Evolutionary conservation across 2,888 invertebrate species (phyloP).

Genomic region (Brachynemurus nebulosus): DNA sequence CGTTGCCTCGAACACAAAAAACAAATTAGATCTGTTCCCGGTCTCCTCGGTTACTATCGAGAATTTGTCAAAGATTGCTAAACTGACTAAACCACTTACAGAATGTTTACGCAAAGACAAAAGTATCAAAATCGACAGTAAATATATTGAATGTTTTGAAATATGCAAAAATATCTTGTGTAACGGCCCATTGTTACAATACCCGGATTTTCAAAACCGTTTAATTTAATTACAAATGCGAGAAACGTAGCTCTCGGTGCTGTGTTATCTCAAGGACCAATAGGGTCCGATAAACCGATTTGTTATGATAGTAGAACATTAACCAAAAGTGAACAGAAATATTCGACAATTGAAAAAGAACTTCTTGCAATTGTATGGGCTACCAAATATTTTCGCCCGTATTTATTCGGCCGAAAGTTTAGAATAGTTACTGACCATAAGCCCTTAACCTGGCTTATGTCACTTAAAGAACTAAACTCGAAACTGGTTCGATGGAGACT

Average conservation of each 20-base stretch:
- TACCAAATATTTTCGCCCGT: conserved; percentile 15
- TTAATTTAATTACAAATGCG: conserved; percentile 22
- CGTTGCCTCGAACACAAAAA: no score
- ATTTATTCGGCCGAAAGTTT: conserved; percentile 17
- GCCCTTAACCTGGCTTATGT: conserved; percentile 12
- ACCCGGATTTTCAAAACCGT: conserved; percentile 19
- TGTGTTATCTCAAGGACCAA: conserved; percentile 14
- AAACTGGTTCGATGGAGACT: conserved; percentile 11
- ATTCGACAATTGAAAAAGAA: conserved; percentile 15
- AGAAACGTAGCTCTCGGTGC: conserved; percentile 17
- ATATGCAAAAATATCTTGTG: conserved; percentile 18
- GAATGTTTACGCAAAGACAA: conserved; percentile 10
- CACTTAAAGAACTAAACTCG: conserved; percentile 11
- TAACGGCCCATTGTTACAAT: conserved; percentile 18
- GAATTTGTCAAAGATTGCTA: conserved; percentile 18
- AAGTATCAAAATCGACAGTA: no score
- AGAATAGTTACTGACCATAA: conserved; percentile 15
- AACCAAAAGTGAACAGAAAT: conserved; percentile 6
- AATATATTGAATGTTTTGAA: conserved; percentile 13
- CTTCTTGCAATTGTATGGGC: conserved; percentile 14
- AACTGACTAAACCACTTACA: conserved; percentile 16
- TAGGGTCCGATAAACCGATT: conserved; percentile 10
- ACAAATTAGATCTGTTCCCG: no score
- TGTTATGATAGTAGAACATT: conserved; percentile 12
- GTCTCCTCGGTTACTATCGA: conserved; percentile 18